A percentile compares a stretch with the other conserved stretches of the same genome.
phyloP scores from a whole-genome alignment of 2,888 invertebrate genomes.

The Cordylochernes scorpioides region DNA sequence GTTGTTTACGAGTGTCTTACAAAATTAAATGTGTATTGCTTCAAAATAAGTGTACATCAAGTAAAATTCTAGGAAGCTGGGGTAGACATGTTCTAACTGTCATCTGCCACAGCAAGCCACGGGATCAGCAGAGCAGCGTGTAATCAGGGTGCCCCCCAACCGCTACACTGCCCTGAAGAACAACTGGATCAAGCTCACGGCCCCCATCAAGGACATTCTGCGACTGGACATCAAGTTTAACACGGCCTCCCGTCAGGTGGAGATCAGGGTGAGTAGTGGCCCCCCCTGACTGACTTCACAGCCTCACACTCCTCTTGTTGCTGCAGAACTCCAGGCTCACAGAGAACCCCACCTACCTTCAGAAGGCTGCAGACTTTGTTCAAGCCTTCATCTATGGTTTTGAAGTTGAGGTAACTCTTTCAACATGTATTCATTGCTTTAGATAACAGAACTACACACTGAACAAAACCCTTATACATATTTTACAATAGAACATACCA shows the following conservation, averaged over 20 bases:
- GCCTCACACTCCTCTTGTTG: conserved; percentile 1
- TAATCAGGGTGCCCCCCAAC: conserved; percentile 63
- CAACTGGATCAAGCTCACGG: conserved; percentile 87
- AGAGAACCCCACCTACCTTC: conserved; percentile 60
- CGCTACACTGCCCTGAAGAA: conserved; percentile 81
- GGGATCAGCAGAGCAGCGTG: conserved; percentile 20
- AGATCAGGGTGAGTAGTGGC: conserved; percentile 33
- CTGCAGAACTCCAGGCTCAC: conserved; percentile 33
- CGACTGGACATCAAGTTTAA: conserved; percentile 81
- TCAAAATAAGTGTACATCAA: no score
- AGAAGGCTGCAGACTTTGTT: conserved; percentile 94
- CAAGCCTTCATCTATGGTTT: conserved; percentile 86
- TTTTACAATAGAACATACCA: no score
- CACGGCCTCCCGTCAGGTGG: conserved; percentile 61
- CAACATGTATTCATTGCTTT: no score
- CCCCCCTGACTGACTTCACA: no score
- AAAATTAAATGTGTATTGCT: no score
- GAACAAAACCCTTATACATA: no score
- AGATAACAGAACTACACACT: no score
- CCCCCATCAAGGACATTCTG: conserved; percentile 81
- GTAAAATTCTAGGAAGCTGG: no score
- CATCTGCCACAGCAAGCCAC: no score
- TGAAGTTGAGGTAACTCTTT: conserved; percentile 48
- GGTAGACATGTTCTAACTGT: no score
- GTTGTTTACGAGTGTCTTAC: no score